Evolutionary conservation across 2,113 vertebrate genomes (phyloP).

Genomic region (Petromus typicus): DNA sequence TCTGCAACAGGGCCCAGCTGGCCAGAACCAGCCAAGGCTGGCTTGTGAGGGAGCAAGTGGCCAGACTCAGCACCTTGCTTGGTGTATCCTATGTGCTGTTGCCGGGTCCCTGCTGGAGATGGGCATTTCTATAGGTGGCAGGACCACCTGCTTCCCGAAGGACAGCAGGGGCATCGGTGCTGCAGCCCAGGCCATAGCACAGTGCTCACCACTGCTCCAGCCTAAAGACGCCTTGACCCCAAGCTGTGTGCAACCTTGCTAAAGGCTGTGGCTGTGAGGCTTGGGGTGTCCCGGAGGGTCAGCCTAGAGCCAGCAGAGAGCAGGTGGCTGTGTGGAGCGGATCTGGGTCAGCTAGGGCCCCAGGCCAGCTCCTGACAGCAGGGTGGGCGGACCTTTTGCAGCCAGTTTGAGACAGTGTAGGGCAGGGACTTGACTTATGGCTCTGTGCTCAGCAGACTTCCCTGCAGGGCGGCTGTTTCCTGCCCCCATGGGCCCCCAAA

Average conservation of each 20-base stretch:
- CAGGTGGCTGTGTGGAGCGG: neutral
- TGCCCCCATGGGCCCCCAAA: neutral
- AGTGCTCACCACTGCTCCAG: neutral
- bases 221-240: accelerated
- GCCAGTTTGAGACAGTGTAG: neutral
- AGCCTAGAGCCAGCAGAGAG: neutral
- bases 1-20: too few relatives aligned
- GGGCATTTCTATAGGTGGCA: neutral
- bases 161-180: neutral
- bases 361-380: neutral
- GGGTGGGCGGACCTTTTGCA: neutral
- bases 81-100: neutral
- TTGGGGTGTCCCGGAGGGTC: neutral
- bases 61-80: too few relatives aligned
- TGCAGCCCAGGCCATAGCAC: neutral
- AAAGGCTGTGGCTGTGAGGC: neutral
- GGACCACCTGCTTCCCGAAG: neutral
- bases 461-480: neutral
- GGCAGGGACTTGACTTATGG: accelerated
- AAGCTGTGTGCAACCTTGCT: neutral
- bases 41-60: neutral
- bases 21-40: neutral
- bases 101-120: neutral
- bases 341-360: conserved; percentile 9
- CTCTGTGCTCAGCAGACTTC: neutral